Base-by-base conservation (phyloP, 2,113 vertebrate species). In the Balaeniceps rex region DNA sequence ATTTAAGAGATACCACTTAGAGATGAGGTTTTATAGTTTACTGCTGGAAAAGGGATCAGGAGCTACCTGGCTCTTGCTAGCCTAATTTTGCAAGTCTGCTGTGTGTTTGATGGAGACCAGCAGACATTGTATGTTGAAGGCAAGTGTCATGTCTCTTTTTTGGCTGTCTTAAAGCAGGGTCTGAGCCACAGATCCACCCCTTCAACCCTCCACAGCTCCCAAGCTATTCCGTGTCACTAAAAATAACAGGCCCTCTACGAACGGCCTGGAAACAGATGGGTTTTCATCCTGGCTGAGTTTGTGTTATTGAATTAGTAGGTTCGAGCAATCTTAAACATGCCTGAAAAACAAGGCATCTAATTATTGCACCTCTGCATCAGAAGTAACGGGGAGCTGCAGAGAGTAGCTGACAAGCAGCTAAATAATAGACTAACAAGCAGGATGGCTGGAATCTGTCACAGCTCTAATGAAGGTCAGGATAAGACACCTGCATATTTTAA, bases 381-480 rank as follows among this genome's bases (percentile, higher is more conserved):
- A 87, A 77, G 70, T 70, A 90, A 29, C 4, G 0, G 40, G 61
- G 78, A 95, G 66, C 85, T 94, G 93, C 82, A 93, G 75, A 90
- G 74, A 36, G 66, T 8, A 76, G 75, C 87, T 96, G 94, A 80
- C 85, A 94, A 92, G 90, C 75, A 96, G 92, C 58, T 91, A 88
- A 94, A 91, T 80, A 88, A 74, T 61, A 79, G 76, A 80, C 90
- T 96, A 95, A 95, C 49, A 69, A 96, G 84, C 49, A 94, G 92
- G 49, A 46, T 66, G 82, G 96, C 94, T 96, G 90, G 93, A 96
- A 85, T 87, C 63, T 90, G 78, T 95, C 94, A 94, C 82, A 72
- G 84, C 4, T 0, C 52, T 96, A 94, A 94, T 90, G 94, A 96
- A 93, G 93, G 90, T 90, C 93, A 80, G 75, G 82, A 49, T 40